Base-by-base conservation (phyloP, 2,888 invertebrate species). In the Entomobrya multifasciata region DNA sequence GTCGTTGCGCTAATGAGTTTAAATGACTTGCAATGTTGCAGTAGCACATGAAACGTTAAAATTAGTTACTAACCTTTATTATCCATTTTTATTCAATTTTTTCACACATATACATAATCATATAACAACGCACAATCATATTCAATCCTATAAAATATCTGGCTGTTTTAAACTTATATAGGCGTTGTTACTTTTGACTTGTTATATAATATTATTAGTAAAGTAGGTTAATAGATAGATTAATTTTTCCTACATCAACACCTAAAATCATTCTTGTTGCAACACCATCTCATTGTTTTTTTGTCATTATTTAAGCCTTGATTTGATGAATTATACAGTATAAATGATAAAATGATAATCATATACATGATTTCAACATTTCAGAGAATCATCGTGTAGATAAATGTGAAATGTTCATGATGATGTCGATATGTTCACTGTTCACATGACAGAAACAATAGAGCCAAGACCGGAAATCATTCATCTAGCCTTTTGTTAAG, bases 171-270 rank as follows among this genome's bases (percentile, higher is more conserved):
- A 30, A 62, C 60, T 60, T 13, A 60, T 22, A 78, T 22, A 17
- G n/a, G 44, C 25, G 44, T 41, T 62, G 10, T 36, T 65, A 17
- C 20, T 8, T 41, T 27, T 82, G 41, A 17, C 49, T 30, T 1
- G 11, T 81, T 22, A 47, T 74, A 52, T 36, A 74, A 49, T 25
- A 36, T 67, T 47, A 36, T 30, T 25, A 22, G 41, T 62, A 36
- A 82, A 82, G 74, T 82, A 82, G 82, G 82, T 74, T 82, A 82
- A 74, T 74, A 47, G 82, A 30, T 36, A 62, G 60, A 74, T 62
- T 49, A 36, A 36, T 62, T 82, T 74, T 74, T 47, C 44, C 70
- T 47, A 27, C 60, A 82, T 62, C 60, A 62, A 41, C 72, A 41
- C 74, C 74, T 67, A 62, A 80, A 72, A 81, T 81, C 72, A 74